These are phyloP conservation scores for Argyrosomus japonicus DNA, from an alignment of 2,113 vertebrate species.

Conservation along the genomic window DNA sequence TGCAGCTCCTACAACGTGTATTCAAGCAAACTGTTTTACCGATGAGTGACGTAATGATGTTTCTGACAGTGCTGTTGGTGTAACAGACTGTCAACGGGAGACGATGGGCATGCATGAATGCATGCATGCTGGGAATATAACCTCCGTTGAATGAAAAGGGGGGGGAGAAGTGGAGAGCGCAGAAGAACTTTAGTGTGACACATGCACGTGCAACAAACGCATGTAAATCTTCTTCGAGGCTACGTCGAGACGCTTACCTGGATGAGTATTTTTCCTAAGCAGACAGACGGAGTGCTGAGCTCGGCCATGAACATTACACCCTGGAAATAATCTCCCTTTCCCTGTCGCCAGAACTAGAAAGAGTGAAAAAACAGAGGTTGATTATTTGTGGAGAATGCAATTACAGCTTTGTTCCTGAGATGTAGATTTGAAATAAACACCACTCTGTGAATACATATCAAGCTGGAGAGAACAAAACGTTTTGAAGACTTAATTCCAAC, in stretches of 20 bases:
- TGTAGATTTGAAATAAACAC: slow-evolving; percentile 7
- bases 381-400: slow-evolving; percentile 28
- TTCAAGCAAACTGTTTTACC: slow-evolving; percentile 50
- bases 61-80: slow-evolving; percentile 38
- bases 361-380: background rate
- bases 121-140: slow-evolving; percentile 57
- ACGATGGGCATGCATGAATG: slow-evolving; percentile 34
- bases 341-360: slow-evolving; percentile 90
- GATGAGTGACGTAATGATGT: slow-evolving; percentile 40
- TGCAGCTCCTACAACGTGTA: slow-evolving; percentile 36
- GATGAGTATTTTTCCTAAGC: slow-evolving; percentile 94
- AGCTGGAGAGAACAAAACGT: background rate
- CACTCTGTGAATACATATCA: background rate
- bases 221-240: background rate
- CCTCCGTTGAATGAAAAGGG: slow-evolving; percentile 43
- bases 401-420: background rate
- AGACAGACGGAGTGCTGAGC: slow-evolving; percentile 94
- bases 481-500: background rate
- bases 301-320: slow-evolving; percentile 95
- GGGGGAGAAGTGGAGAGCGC: slow-evolving; percentile 36
- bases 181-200: slow-evolving; percentile 45
- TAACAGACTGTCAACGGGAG: slow-evolving; percentile 37
- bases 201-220: slow-evolving; percentile 56
- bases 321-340: slow-evolving; percentile 93
- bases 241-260: slow-evolving; percentile 82